Base-by-base conservation (phyloP, 2,888 invertebrate genomes). In the Amblyjoppa fuscipennis region DNA sequence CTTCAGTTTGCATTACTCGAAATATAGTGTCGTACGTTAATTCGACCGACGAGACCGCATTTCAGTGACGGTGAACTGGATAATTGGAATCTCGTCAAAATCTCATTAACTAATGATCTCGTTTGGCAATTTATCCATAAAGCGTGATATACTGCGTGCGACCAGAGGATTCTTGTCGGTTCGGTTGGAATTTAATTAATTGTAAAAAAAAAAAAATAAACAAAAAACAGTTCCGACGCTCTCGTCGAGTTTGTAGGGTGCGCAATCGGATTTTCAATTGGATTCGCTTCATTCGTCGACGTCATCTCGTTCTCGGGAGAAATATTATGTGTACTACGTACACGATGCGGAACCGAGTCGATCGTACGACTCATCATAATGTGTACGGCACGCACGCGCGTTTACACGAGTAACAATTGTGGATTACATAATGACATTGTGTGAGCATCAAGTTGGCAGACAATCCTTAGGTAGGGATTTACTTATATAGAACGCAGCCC, bases 71-170 rank as follows among this genome's bases (percentile, higher is more conserved):
- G 3, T n/a, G 28, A 31, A 68, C 20, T 25, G 56, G 56, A 73
- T 73, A 53, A 73, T 73, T 51, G 73, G 38, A 34, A 73, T 73
- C 56, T 56, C 56, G 53, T 73, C 38, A 73, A 73, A 73, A 34
- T 73, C 73, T 56, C 73, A 38, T 73, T 56, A 73, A 73, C 56
- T 34, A 53, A 68, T 41, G 41, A 68, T 38, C 13, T 41, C 68
- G 41, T 41, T 68, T 41, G 13, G 7, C 13, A 45, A 41, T 68
- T 68, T 41, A 11, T 68, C 31, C 34, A 64, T 31, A n/a, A 11
- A 31, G n/a, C 11, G 7, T 9, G 31, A 31, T 16, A 16, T 2
- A 64, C 16, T 59, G 5, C 11, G 9, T 25, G 11, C 31, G 34
- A 2, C 16, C n/a, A 34, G 16, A 64, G 16, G 16, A 64, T 64